Evolutionary conservation across 2,888 invertebrate genomes (phyloP), one percentile per base, ranked within the genome.

Genomic region (Boloria selene): DNA sequence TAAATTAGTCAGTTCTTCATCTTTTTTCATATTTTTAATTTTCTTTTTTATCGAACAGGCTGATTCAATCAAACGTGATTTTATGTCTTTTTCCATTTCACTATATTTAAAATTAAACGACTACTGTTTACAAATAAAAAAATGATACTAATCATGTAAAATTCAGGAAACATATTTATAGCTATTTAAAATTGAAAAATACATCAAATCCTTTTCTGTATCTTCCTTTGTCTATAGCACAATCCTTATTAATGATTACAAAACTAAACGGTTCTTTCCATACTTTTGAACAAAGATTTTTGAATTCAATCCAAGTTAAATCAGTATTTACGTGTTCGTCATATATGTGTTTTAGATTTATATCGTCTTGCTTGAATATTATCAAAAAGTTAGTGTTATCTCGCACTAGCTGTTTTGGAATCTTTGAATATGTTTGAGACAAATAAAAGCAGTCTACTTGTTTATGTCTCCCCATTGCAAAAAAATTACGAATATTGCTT

Each of bases 371-470:
- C 64, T 75, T 75, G 52, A 79, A 79, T 14, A 77, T 16, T 18
- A 75, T 60, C 4, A 76, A 47, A 16, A 74, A 63, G 64, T 76
- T 76, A 4, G 67, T 65, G 66, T 75, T 76, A 51, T 76, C 75
- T n/a, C 76, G 62, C 17, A 79, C 60, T 14, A 78, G 54, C 53
- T 80, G 78, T 51, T 78, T 79, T 4, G 77, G 76, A 16, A 79
- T 66, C 65, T 73, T 73, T 1, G 74, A 70, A 69, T 79, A 80
- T 16, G 75, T 77, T 62, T 81, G 80, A 62, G 65, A 59, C 13
- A 76, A 71, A 22, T 56, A 45, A 65, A 79, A 77, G 70, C 71
- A 70, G 64, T 72, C 73, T n/a, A 72, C 66, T 14, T 54, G 4
- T 42, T 65, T 69, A 61, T 73, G 73, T 55, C 72, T 60, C 7